Percentiles rank a stretch among this genome's conserved stretches.
Evolutionary conservation across 1,140 invertebrate species (phyloP).

Genomic region (Eueides isabella): DNA sequence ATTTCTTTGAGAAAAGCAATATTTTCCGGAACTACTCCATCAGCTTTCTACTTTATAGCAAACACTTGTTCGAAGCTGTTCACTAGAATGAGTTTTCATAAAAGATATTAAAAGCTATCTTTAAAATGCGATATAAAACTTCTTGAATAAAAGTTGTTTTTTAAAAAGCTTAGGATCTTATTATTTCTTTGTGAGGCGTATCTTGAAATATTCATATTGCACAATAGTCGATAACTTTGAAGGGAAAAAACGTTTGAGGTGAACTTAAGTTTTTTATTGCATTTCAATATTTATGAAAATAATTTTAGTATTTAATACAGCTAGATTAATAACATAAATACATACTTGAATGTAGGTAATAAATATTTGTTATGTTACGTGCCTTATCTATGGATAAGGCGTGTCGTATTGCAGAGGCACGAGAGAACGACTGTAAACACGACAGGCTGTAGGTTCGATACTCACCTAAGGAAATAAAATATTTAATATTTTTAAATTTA

Average conservation of each 20-base stretch:
- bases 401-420: too few relatives aligned
- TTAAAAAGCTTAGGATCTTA: not conserved
- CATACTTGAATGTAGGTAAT: too few relatives aligned
- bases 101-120: slow-evolving; percentile 2
- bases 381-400: too few relatives aligned
- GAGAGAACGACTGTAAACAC: too few relatives aligned
- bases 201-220: slow-evolving; percentile 2
- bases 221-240: not conserved
- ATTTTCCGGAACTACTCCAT: not conserved
- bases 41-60: not conserved
- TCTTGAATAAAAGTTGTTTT: slow-evolving; percentile 9
- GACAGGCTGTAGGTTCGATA: too few relatives aligned
- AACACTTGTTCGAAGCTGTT: not conserved
- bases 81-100: not conserved
- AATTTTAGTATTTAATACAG: too few relatives aligned
- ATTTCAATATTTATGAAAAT: too few relatives aligned
- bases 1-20: slow-evolving; percentile 5
- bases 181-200: slow-evolving; percentile 3
- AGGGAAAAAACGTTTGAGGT: slow-evolving; percentile 1
- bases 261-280: too few relatives aligned
- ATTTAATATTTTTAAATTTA: too few relatives aligned
- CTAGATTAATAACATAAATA: too few relatives aligned
- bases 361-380: too few relatives aligned
- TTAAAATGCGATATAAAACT: slow-evolving; percentile 2
- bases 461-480: too few relatives aligned